Base-by-base conservation (phyloP, 1,140 invertebrate species). In the Bathynomus jamesi region DNA sequence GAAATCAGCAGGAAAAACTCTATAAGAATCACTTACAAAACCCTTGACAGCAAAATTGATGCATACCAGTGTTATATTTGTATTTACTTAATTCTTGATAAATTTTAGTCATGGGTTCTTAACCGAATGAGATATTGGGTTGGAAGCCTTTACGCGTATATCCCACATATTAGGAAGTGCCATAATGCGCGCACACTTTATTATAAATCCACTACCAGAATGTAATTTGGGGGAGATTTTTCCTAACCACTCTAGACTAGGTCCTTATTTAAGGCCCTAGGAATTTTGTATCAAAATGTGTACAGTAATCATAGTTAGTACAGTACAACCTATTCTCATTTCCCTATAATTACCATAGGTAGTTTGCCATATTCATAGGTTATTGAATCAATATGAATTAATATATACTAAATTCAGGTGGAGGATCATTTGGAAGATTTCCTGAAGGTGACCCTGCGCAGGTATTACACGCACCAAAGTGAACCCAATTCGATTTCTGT, bases 341-440 rank as follows among this genome's bases (percentile, higher is more conserved):
- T n/a, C n/a, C n/a, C n/a, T n/a, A n/a, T n/a, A n/a, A n/a, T n/a
- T n/a, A n/a, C n/a, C n/a, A n/a, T n/a, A n/a, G n/a, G n/a, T n/a
- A n/a, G n/a, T n/a, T n/a, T n/a, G n/a, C n/a, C n/a, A n/a, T n/a
- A n/a, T n/a, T n/a, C n/a, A n/a, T n/a, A n/a, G n/a, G n/a, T n/a
- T n/a, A n/a, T n/a, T n/a, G n/a, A n/a, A n/a, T n/a, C n/a, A n/a
- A n/a, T n/a, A n/a, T n/a, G n/a, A n/a, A n/a, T n/a, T n/a, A n/a
- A n/a, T n/a, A n/a, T n/a, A n/a, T n/a, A n/a, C n/a, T n/a, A n/a
- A n/a, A n/a, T n/a, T n/a, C 78, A 88, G 86, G 83, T 85, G 28
- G 84, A 87, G 77, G 79, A 79, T 61, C 83, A 85, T 75, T 83
- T 84, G 0, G 84, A 85, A 79, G 83, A 81, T 28, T 83, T 89